A percentile compares a stretch with the other conserved stretches of the same genome.
These are phyloP conservation scores for Archocentrus centrarchus DNA, from an alignment of 2,113 vertebrate genomes.

Conservation along the genomic window DNA sequence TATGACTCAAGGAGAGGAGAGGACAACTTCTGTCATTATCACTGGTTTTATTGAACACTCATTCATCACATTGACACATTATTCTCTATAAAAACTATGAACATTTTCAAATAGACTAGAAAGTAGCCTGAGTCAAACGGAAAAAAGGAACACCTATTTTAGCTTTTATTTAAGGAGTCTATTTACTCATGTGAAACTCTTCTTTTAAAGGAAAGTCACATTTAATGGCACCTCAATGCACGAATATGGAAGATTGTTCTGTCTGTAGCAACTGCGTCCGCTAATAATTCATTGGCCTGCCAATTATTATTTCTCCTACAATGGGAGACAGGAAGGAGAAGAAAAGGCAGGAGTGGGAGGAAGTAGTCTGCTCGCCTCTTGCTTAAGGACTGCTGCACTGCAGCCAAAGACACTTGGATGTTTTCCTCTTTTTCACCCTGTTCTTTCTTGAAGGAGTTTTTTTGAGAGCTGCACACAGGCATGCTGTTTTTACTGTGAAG, in stretches of 20 bases:
- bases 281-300: constrained; percentile 79
- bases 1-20: constrained; percentile 76
- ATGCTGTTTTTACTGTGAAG: constrained; percentile 86
- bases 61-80: constrained; percentile 73
- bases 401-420: constrained; percentile 75
- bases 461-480: constrained; percentile 75
- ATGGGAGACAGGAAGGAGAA: constrained; percentile 55
- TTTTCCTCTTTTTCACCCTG: constrained; percentile 59
- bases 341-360: constrained; percentile 54
- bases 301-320: constrained; percentile 75
- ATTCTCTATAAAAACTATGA: constrained; percentile 67
- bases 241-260: constrained; percentile 65
- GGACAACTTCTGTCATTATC: constrained; percentile 76
- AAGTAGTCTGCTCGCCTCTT: constrained; percentile 51
- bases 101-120: constrained; percentile 69
- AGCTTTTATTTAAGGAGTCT: constrained; percentile 63
- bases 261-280: constrained; percentile 55
- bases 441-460: constrained; percentile 65
- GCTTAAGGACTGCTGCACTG: constrained; percentile 69
- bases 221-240: constrained; percentile 54
- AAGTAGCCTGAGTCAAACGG: constrained; percentile 48
- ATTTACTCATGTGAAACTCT: constrained; percentile 68
- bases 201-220: constrained; percentile 72
- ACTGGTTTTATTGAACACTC: constrained; percentile 67
- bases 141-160: constrained; percentile 45